Conservation (phyloP, 1,140 invertebrate genomes). For the Matsumurasca onukii region DNA sequence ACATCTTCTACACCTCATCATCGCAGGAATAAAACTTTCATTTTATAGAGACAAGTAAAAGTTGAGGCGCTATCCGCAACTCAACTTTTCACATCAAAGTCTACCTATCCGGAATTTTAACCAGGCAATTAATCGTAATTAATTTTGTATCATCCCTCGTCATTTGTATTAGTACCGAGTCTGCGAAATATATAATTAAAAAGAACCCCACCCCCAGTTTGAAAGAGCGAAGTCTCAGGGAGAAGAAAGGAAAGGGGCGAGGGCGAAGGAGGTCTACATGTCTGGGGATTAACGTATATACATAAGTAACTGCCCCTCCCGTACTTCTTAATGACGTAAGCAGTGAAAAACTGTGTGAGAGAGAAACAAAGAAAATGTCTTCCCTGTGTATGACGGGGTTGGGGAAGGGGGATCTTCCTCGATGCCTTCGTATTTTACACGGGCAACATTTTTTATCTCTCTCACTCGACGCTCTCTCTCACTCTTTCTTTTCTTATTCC, state of each 20-base stretch:
- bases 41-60: neutral
- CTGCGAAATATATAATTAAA: slow-evolving; percentile 33
- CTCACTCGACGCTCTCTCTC: slow-evolving; percentile 33
- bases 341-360: slow-evolving; percentile 37
- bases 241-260: slow-evolving; percentile 19
- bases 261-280: slow-evolving; percentile 21
- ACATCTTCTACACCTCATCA: slow-evolving; percentile 2
- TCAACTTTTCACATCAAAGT: slow-evolving; percentile 23
- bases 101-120: slow-evolving; percentile 33
- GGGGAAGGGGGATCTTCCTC: slow-evolving; percentile 32
- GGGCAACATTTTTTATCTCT: slow-evolving; percentile 37
- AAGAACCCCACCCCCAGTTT: slow-evolving; percentile 31
- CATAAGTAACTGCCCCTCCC: slow-evolving; percentile 37
- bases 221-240: slow-evolving; percentile 1
- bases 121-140: slow-evolving; percentile 35
- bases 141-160: slow-evolving; percentile 30
- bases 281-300: slow-evolving; percentile 37
- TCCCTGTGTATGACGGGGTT: slow-evolving; percentile 32
- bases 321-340: slow-evolving; percentile 35
- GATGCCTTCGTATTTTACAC: slow-evolving; percentile 36
- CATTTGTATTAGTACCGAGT: slow-evolving; percentile 26
- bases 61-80: neutral
- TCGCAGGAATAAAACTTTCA: slow-evolving; percentile 15
- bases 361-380: slow-evolving; percentile 36
- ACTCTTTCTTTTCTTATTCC: slow-evolving; percentile 37